Conservation (phyloP, 2,888 invertebrate genomes). For the Ditula angustiorana region DNA sequence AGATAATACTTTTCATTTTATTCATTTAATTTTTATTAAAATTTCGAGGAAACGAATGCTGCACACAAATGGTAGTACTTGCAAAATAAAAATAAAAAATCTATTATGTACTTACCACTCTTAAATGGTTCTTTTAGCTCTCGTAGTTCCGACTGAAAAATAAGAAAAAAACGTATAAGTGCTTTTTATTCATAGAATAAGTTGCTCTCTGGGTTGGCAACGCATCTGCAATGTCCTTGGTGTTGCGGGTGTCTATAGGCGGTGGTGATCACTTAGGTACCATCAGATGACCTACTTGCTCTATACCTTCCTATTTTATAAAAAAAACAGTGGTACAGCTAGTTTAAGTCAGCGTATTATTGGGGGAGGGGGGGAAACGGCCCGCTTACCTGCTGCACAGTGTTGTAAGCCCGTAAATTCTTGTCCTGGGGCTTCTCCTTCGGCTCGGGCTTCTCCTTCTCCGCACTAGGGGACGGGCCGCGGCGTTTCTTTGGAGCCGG, state of each 20-base stretch:
- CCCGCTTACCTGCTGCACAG: conserved; percentile 40
- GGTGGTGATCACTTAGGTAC: no score
- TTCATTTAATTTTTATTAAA: no score
- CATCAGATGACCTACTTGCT: no score
- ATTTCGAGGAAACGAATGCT: no score
- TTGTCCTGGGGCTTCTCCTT: conserved; percentile 56
- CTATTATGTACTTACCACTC: conserved; percentile 59
- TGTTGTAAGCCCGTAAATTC: conserved; percentile 34
- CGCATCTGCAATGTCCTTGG: no score
- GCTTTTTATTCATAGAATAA: no score
- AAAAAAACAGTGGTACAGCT: no score
- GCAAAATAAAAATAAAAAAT: neutral
- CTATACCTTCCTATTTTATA: neutral
- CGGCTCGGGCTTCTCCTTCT: conserved; percentile 47
- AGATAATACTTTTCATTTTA: no score
- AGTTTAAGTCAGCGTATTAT: neutral
- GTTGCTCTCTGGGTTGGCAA: no score
- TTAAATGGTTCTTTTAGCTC: conserved; percentile 74
- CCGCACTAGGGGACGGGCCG: conserved; percentile 57
- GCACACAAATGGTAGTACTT: no score
- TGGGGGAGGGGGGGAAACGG: no score
- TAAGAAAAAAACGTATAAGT: conserved; percentile 40
- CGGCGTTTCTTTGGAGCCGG: conserved; percentile 73
- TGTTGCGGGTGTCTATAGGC: no score
- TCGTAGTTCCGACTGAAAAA: conserved; percentile 74